These are phyloP conservation scores for Mythimna vitellina DNA, from an alignment of 2,888 invertebrate species.

Conservation along the genomic window DNA sequence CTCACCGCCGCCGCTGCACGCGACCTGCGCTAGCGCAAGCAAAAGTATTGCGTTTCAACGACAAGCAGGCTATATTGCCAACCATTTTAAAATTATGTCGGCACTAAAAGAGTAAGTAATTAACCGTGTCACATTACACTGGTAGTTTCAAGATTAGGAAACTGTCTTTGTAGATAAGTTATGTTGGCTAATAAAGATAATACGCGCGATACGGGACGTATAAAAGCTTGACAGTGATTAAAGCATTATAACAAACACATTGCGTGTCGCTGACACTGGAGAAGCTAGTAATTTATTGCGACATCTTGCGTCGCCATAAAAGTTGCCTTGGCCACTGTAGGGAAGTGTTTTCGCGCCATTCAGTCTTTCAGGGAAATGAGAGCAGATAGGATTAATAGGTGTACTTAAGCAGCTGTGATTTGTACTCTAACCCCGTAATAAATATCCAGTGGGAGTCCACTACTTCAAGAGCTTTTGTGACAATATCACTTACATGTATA, in stretches of 20 bases:
- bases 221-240: slow-evolving; percentile 59
- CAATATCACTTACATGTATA: not conserved
- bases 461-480: no score
- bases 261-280: slow-evolving; percentile 48
- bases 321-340: slow-evolving; percentile 21
- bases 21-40: slow-evolving; percentile 67
- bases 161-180: slow-evolving; percentile 57
- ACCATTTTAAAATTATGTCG: slow-evolving; percentile 62
- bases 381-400: slow-evolving; percentile 19
- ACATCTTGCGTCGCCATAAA: slow-evolving; percentile 41
- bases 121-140: slow-evolving; percentile 64
- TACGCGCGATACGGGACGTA: slow-evolving; percentile 56
- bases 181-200: slow-evolving; percentile 64
- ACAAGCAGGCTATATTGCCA: slow-evolving; percentile 56
- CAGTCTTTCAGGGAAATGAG: slow-evolving; percentile 19
- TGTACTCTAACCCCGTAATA: not conserved
- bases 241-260: slow-evolving; percentile 57
- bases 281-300: slow-evolving; percentile 48
- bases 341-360: slow-evolving; percentile 36
- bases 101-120: slow-evolving; percentile 64
- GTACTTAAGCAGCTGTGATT: slow-evolving; percentile 1
- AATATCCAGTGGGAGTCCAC: not conserved
- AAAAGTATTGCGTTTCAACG: slow-evolving; percentile 66
- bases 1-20: slow-evolving; percentile 71
- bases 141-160: slow-evolving; percentile 56